A percentile compares a stretch with the other conserved stretches of the same genome.
Evolutionary conservation across 2,113 vertebrate species (phyloP).

Genomic region (Chloroceryle aenea): DNA sequence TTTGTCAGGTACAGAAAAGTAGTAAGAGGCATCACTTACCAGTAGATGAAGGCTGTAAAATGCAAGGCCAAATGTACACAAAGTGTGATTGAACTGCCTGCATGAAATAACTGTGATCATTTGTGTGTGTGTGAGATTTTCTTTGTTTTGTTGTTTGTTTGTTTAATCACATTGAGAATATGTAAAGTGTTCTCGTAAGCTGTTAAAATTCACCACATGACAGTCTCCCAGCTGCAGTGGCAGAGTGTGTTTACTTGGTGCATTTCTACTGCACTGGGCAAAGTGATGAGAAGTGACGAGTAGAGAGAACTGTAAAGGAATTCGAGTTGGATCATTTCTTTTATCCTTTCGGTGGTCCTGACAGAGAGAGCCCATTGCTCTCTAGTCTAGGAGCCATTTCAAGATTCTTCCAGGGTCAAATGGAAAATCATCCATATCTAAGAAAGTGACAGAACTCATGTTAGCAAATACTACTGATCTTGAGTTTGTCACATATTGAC

Average conservation of each 20-base stretch:
- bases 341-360: not conserved
- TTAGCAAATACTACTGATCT: not conserved
- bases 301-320: not conserved
- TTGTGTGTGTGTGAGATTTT: not conserved
- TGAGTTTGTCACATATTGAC: not conserved
- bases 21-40: not conserved
- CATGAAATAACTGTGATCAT: not conserved
- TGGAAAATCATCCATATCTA: not conserved
- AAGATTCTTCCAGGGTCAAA: not conserved
- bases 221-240: not conserved
- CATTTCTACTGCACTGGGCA: not conserved
- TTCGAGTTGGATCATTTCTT: not conserved
- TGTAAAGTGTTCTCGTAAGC: not conserved
- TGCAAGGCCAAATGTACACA: not conserved
- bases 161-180: not conserved
- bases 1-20: not conserved
- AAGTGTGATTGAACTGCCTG: not conserved
- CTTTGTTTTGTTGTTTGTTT: too few relatives aligned
- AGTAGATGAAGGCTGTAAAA: not conserved
- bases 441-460: not conserved
- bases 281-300: not conserved
- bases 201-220: not conserved
- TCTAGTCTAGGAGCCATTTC: not conserved
- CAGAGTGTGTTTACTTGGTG: not conserved
- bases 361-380: not conserved